phyloP scores from a whole-genome alignment of 2,797 vertebrate genomes.

The Scleropages formosus region DNA sequence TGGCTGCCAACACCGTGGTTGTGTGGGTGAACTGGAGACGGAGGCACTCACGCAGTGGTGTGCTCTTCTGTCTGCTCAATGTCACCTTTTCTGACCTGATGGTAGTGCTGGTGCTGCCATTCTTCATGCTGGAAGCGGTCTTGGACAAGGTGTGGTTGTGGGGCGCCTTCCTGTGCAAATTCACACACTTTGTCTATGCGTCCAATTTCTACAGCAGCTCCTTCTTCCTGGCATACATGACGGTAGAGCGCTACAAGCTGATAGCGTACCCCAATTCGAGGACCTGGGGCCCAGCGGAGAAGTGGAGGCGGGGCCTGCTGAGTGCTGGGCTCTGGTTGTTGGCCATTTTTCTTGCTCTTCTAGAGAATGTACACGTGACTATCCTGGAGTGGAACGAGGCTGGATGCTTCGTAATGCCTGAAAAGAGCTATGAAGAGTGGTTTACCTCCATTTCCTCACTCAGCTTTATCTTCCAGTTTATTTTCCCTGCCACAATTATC shows the following conservation, averaged over 20 bases:
- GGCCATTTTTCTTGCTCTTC: constrained; percentile 72
- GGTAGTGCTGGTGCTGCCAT: constrained; percentile 76
- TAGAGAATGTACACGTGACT: constrained; percentile 83
- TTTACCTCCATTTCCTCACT: constrained; percentile 63
- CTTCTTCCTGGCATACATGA: constrained; percentile 87
- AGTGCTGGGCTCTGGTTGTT: constrained; percentile 78
- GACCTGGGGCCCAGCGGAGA: constrained; percentile 67
- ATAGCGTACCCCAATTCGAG: constrained; percentile 61
- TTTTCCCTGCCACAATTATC: constrained; percentile 77
- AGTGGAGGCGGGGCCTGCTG: constrained; percentile 62
- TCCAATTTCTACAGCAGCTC: constrained; percentile 94
- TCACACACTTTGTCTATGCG: constrained; percentile 83
- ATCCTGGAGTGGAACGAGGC: constrained; percentile 75
- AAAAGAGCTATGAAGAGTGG: constrained; percentile 69
- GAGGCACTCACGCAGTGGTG: constrained; percentile 67
- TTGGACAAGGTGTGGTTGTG: constrained; percentile 88
- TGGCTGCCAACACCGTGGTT: constrained; percentile 85
- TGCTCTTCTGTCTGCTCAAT: constrained; percentile 86
- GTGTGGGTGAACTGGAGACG: constrained; percentile 88
- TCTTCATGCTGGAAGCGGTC: constrained; percentile 89
- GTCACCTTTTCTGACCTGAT: constrained; percentile 87
- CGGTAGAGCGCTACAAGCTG: constrained; percentile 82
- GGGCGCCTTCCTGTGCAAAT: constrained; percentile 89
- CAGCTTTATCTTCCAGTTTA: constrained; percentile 77
- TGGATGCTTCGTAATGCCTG: constrained; percentile 83